Base-by-base conservation (phyloP, 2,888 invertebrate genomes). In the Digitonthophagus gazella region DNA sequence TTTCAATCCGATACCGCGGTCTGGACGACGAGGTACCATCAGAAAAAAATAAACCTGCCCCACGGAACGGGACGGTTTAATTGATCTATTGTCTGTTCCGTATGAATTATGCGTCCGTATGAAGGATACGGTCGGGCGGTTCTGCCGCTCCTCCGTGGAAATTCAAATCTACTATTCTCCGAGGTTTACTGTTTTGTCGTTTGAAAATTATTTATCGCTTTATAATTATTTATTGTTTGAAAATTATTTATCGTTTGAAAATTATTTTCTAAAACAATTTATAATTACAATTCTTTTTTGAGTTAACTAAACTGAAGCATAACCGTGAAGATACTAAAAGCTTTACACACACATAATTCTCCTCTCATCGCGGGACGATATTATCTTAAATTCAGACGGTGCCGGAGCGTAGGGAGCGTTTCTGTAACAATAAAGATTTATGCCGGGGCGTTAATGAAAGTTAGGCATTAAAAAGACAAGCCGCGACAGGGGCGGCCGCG, bases 371-470 rank as follows among this genome's bases (percentile, higher is more conserved):
- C 71, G 75, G 74, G 28, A 44, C 28, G 80, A 81, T 80, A 79
- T 80, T 80, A 80, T 80, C 80, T 78, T 77, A 79, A 79, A 80
- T 80, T 80, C 80, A 79, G 79, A 78, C 74, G 78, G 75, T 75
- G 74, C 6, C 73, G 61, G 28, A 28, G 65, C 44, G 54, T 55
- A 44, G 28, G 65, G 65, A 28, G 18, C 58, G 58, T 74, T 75
- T 76, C 78, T 77, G 77, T 78, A 77, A 80, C 79, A 80, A 81
- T 81, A 79, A 80, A 81, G 82, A 83, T 83, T 83, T 82, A 82
- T 81, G 78, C 75, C 75, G 75, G 74, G 75, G 78, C 80, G 78
- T 78, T 82, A 83, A 82, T 82, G 82, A 83, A 81, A 82, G 80
- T 78, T 77, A 75, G 78, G 79, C 79, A 81, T 81, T 81, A 81